Base-by-base conservation (phyloP, 2,888 invertebrate species). In the Eilema griseolum region DNA sequence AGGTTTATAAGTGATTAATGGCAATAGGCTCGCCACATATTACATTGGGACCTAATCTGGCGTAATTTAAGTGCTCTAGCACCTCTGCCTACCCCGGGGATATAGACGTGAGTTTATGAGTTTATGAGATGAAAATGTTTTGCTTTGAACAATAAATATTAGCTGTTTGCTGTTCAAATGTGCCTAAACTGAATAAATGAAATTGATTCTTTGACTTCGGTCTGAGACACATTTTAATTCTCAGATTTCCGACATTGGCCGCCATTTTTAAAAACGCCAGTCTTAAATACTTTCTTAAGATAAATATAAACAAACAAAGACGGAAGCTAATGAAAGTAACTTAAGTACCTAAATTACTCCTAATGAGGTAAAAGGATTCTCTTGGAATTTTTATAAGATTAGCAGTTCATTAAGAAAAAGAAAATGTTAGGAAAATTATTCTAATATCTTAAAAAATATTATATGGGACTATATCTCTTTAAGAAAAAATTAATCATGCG, bases 301-400 rank as follows among this genome's bases (percentile, higher is more conserved):
- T 10, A 52, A 46, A 46, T 46, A 41, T 41, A 3, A 46, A 46
- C 1, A 41, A 20, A 46, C n/a, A 52, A 52, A 5, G 52, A 52
- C 52, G n/a, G 52, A 52, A 52, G 52, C n/a, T 52, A 52, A 59
- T 59, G 16, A 24, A 24, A 59, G 26, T 24, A 57, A 57, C 11
- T 57, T 57, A 59, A 59, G 57, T 10, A 52, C n/a, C n/a, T n/a
- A 52, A 52, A n/a, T 52, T 52, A 52, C 52, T 52, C n/a, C 20
- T 52, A 52, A 52, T 52, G 52, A 20, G n/a, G n/a, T 52, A 52
- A 52, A 52, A 52, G 52, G 52, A 52, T 52, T 52, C 10, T 52
- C 52, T 52, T 52, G 10, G n/a, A 2, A 52, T n/a, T 52, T 41
- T 52, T 52, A 20, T 52, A 52, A 46, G n/a, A 52, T 52, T 52